Base-by-base conservation (phyloP, 2,797 vertebrate species). In the Urophycis tenuis region DNA sequence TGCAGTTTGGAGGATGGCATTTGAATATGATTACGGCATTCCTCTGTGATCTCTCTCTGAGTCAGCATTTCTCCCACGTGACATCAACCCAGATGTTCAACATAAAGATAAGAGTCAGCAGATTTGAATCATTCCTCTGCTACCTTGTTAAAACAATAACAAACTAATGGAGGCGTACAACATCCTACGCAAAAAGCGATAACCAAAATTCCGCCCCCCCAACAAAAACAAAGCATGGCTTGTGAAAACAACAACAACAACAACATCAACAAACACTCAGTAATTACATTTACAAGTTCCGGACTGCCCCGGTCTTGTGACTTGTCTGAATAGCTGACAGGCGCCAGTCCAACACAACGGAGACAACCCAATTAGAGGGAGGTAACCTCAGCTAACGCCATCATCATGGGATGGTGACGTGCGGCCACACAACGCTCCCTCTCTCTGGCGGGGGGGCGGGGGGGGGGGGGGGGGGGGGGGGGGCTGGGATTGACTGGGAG, bases 281-380 rank as follows among this genome's bases (percentile, higher is more conserved):
- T 86, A 85, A 88, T 85, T 85, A 69, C 76, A 85, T 90, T 89
- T 86, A 85, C 78, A 84, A 80, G 78, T 81, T 78, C 80, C 83
- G 81, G 89, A 85, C 83, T 53, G 49, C 60, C 31, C 34, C 64
- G 80, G 85, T 86, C 86, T 77, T 82, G 72, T 91, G 91, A 90
- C 87, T 89, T 83, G 85, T 82, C 75, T 41, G 77, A 75, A 11
- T 64, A 64, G 60, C 71, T 71, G 80, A 88, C 86, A 88, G 86
- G 83, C 77, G 82, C 86, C 36, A 17, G 64, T 83, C 77, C 60
- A n/a, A 77, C 80, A 86, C 83, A 84, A 84, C 84, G 78, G 30
- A 78, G 77, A 81, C 78, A 83, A 80, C 73, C 75, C 73, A 41
- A 91, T 89, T 82, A 78, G 78, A 87, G 84, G 29, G 81, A 72